Percentiles rank a stretch among this genome's conserved stretches.
These are phyloP conservation scores for Tanytarsus gracilentus DNA, from an alignment of 2,888 invertebrate genomes.

Conservation along the genomic window DNA sequence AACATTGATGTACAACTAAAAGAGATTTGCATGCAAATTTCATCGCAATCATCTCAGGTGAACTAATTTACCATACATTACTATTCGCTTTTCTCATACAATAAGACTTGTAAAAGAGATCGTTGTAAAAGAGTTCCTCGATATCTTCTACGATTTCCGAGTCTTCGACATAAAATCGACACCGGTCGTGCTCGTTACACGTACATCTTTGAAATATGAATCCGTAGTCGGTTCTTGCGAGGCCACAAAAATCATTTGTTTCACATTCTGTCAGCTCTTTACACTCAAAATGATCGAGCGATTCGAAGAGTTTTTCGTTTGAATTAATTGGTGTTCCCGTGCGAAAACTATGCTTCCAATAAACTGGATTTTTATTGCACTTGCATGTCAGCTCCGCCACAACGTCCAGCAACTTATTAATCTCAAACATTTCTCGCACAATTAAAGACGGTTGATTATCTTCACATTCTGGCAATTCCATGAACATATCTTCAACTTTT, in stretches of 20 bases:
- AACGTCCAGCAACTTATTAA: neutral
- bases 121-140: slow-evolving; percentile 50
- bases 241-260: slow-evolving; percentile 52
- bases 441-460: neutral
- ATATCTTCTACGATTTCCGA: slow-evolving; percentile 42
- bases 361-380: slow-evolving; percentile 5
- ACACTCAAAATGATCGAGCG: slow-evolving; percentile 18
- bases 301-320: slow-evolving; percentile 8
- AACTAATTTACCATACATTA: slow-evolving; percentile 23
- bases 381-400: neutral
- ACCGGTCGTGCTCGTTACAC: slow-evolving; percentile 52
- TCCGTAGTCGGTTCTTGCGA: slow-evolving; percentile 49
- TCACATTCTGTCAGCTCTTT: slow-evolving; percentile 47
- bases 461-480: neutral
- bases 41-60: slow-evolving; percentile 67
- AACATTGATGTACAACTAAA: slow-evolving; percentile 68
- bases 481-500: neutral
- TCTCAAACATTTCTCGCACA: neutral
- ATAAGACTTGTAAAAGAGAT: slow-evolving; percentile 49
- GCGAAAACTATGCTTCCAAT: slow-evolving; percentile 23
- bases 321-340: neutral
- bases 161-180: slow-evolving; percentile 46
- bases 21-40: slow-evolving; percentile 57
- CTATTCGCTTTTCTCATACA: slow-evolving; percentile 38
- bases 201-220: slow-evolving; percentile 54